phyloP scores from a whole-genome alignment of 37 sponge, comb jelly and placozoan genomes.

The Beroe forskalii region DNA sequence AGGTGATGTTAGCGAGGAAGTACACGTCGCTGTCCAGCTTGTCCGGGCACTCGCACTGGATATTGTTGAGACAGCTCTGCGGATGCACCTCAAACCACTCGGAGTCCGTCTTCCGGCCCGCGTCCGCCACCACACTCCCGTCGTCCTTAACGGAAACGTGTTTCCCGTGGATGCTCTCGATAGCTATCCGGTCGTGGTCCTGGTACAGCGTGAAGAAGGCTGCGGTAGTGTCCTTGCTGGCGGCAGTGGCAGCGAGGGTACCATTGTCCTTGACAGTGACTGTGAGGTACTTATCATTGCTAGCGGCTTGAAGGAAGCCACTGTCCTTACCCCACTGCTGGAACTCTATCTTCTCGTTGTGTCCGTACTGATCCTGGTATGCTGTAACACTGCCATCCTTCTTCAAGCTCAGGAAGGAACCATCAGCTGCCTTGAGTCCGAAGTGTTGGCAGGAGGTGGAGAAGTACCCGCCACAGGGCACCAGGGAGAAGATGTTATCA shows the following conservation, averaged over 20 bases:
- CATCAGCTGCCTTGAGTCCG: background rate
- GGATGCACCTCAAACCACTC: constrained; percentile 41
- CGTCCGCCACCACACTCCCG: background rate
- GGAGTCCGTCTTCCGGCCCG: no score
- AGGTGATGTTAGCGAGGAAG: background rate
- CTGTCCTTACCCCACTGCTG: background rate
- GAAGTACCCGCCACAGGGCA: constrained; percentile 14
- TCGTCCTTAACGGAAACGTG: background rate
- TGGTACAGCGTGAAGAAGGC: background rate
- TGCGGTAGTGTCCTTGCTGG: background rate
- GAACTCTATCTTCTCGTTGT: background rate
- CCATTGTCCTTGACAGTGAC: background rate
- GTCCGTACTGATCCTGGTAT: background rate
- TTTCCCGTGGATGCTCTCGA: constrained; percentile 2
- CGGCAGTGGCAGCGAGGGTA: background rate
- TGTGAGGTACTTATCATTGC: background rate
- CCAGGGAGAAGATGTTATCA: background rate
- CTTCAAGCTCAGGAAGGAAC: background rate
- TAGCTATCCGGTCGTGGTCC: background rate
- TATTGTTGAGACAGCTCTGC: background rate
- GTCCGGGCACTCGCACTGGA: constrained; percentile 3
- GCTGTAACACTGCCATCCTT: background rate
- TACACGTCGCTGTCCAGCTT: background rate
- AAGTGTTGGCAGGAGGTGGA: background rate
- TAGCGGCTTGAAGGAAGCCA: background rate